Conservation (phyloP, 2,113 vertebrate species). For the Otis tarda region DNA sequence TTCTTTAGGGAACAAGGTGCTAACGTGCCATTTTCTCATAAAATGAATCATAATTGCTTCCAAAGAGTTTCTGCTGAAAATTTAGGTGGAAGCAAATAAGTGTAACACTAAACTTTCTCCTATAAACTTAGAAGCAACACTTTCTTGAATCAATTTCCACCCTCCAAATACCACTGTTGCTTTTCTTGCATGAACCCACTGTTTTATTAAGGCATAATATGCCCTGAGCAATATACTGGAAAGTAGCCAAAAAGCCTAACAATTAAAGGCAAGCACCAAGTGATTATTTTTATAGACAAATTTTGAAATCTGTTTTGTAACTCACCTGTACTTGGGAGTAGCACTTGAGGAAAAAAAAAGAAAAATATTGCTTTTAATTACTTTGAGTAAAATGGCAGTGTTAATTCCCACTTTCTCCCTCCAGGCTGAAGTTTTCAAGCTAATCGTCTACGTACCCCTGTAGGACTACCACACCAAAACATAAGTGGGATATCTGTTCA, state of each 20-base stretch:
- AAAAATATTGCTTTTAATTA: conserved; percentile 52
- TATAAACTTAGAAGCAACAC: conserved; percentile 76
- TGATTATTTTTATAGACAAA: conserved; percentile 57
- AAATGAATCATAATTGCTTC: conserved; percentile 71
- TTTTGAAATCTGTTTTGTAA: conserved; percentile 45
- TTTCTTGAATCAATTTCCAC: conserved; percentile 69
- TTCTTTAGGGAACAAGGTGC: conserved; percentile 78
- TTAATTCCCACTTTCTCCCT: background rate
- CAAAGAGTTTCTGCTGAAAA: conserved; percentile 71
- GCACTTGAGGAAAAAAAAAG: conserved; percentile 62
- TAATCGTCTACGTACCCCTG: background rate
- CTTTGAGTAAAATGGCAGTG: conserved; percentile 46
- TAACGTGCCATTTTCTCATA: conserved; percentile 74
- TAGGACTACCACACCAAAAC: background rate
- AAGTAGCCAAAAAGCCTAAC: conserved; percentile 69
- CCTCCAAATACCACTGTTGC: conserved; percentile 65
- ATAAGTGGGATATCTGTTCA: background rate
- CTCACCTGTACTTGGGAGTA: conserved; percentile 58
- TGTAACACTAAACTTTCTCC: conserved; percentile 72
- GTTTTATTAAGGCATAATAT: conserved; percentile 73
- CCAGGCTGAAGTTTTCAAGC: conserved; percentile 18
- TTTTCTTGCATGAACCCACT: conserved; percentile 63
- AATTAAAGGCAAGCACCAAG: conserved; percentile 76
- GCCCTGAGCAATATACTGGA: conserved; percentile 72
- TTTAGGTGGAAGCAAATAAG: conserved; percentile 72